Percentiles rank a stretch among this genome's conserved stretches.
These are phyloP conservation scores for Adelosebastes latens DNA, from an alignment of 2,797 vertebrate genomes.

Conservation along the genomic window DNA sequence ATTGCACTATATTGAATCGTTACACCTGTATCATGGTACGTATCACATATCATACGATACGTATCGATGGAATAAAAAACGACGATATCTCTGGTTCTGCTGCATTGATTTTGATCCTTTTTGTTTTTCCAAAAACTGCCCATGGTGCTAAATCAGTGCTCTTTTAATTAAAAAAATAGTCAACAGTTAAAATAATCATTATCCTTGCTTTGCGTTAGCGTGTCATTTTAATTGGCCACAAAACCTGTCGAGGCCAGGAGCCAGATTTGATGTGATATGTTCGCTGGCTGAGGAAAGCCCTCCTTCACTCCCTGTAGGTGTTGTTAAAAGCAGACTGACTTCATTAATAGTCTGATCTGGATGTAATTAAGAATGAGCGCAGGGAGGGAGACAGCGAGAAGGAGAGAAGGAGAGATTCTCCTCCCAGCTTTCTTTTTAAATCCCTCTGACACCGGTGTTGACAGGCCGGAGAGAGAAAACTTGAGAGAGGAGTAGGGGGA, in stretches of 20 bases:
- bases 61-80: not conserved
- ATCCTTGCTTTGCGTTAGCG: constrained; percentile 1
- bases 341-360: constrained; percentile 78
- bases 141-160: not conserved
- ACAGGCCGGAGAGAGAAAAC: constrained; percentile 29
- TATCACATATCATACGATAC: no score
- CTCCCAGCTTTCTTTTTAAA: constrained; percentile 40
- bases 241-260: constrained; percentile 47
- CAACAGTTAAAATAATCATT: constrained; percentile 8
- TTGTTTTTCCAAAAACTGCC: no score
- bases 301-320: constrained; percentile 67
- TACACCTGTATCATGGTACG: no score
- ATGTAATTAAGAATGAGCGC: constrained; percentile 78
- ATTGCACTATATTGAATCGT: no score
- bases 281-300: constrained; percentile 57
- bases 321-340: constrained; percentile 76
- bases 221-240: constrained; percentile 47
- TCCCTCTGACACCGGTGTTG: constrained; percentile 43
- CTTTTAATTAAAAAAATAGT: not conserved
- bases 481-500: constrained; percentile 9
- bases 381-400: constrained; percentile 23
- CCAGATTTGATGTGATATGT: constrained; percentile 54
- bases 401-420: constrained; percentile 8
- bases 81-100: not conserved
- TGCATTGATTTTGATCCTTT: not conserved